These are phyloP conservation scores for Actinernus sp. DNA, from an alignment of 92 coral and sea anemone genomes.

Conservation along the genomic window DNA sequence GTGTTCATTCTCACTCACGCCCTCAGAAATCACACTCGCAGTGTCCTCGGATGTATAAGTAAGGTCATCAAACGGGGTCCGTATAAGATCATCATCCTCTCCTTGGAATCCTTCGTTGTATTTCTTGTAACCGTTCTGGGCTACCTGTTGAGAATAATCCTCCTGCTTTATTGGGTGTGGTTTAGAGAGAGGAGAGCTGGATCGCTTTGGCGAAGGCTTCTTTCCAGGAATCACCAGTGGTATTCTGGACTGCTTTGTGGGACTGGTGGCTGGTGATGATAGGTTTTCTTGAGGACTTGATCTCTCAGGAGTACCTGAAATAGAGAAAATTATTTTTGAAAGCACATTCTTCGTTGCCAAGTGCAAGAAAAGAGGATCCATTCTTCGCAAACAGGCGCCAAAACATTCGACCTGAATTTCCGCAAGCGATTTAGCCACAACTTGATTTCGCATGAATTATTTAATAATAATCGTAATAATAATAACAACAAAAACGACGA, in stretches of 20 bases:
- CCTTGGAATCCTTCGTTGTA: not conserved
- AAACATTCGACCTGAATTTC: too few relatives aligned
- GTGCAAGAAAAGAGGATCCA: too few relatives aligned
- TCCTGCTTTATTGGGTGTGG: not conserved
- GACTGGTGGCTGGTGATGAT: not conserved
- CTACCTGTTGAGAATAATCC: not conserved
- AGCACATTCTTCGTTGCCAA: too few relatives aligned
- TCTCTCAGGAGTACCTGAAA: not conserved
- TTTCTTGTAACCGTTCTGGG: conserved; percentile 4
- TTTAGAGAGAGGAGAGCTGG: not conserved
- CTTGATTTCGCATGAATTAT: too few relatives aligned
- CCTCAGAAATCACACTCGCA: conserved; percentile 14
- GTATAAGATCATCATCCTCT: conserved; percentile 12
- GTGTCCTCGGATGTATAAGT: conserved; percentile 25
- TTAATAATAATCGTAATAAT: too few relatives aligned
- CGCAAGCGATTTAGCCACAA: too few relatives aligned
- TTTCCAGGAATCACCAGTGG: conserved; percentile 3
- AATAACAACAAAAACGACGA: too few relatives aligned
- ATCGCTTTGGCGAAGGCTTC: not conserved
- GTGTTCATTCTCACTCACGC: not conserved
- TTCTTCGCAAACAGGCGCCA: too few relatives aligned
- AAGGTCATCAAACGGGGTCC: conserved; percentile 39
- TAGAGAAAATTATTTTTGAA: too few relatives aligned
- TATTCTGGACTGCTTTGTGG: conserved; percentile 10
- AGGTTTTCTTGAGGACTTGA: not conserved